These are phyloP conservation scores for Neosilurus mollespiculum DNA, from an alignment of 2,797 vertebrate genomes.

Conservation along the genomic window DNA sequence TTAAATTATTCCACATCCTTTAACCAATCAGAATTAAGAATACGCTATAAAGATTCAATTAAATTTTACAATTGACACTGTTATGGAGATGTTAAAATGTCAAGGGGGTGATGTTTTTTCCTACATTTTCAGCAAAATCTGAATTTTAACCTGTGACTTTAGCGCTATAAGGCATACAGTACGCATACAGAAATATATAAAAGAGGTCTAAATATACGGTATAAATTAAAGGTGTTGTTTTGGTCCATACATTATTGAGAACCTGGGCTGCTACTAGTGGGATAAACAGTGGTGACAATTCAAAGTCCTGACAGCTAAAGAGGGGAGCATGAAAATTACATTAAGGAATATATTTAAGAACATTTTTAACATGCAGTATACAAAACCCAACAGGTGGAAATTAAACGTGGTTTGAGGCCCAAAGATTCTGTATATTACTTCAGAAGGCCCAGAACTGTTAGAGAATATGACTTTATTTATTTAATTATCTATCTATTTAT, in stretches of 20 bases:
- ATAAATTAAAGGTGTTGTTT: background rate
- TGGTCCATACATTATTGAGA: background rate
- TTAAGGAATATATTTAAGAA: background rate
- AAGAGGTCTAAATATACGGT: background rate
- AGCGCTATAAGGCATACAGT: background rate
- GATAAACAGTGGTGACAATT: background rate
- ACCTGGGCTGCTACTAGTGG: background rate
- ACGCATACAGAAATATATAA: background rate
- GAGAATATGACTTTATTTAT: background rate
- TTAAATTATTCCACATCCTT: background rate
- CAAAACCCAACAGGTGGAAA: background rate
- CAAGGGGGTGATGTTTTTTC: too few species aligned
- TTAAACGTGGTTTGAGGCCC: background rate
- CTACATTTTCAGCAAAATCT: background rate
- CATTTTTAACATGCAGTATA: background rate
- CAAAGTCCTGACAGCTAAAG: background rate
- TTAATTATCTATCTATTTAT: background rate
- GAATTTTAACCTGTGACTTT: background rate
- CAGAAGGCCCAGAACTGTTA: background rate
- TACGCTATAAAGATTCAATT: background rate
- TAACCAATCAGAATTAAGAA: background rate
- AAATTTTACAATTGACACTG: background rate
- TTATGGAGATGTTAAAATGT: background rate
- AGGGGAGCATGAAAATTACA: background rate
- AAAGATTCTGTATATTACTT: background rate